These are phyloP conservation scores for Todiramphus chloris DNA, from an alignment of 2,113 vertebrate species.

Conservation along the genomic window DNA sequence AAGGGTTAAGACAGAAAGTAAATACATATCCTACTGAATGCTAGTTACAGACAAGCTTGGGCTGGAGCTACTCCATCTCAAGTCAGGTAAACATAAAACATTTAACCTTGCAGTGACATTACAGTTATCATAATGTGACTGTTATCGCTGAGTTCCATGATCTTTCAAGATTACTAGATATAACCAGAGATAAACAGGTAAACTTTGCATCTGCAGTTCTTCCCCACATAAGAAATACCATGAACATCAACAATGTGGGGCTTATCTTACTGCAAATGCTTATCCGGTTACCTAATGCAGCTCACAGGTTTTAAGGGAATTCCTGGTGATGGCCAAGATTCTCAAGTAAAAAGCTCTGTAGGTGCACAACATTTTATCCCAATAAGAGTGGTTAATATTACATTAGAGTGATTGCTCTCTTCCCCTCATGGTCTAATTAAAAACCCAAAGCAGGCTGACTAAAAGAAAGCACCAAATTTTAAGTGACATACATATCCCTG, in stretches of 20 bases:
- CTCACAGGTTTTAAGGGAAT: background rate
- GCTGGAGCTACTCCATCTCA: background rate
- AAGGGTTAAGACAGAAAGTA: background rate
- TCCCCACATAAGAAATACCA: background rate
- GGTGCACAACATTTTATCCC: background rate
- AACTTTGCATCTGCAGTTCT: background rate
- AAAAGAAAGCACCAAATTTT: background rate
- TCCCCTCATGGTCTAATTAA: background rate
- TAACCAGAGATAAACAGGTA: background rate
- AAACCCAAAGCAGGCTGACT: background rate
- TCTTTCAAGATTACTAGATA: background rate
- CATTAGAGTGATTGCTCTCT: background rate
- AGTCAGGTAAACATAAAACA: background rate
- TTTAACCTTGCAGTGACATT: background rate
- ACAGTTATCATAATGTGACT: background rate
- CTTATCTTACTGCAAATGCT: conserved; percentile 22
- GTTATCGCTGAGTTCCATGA: background rate
- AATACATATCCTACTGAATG: background rate
- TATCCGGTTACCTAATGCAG: background rate
- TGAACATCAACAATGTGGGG: background rate
- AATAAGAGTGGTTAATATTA: background rate
- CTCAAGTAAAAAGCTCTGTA: background rate
- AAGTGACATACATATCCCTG: background rate
- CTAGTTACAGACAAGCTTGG: background rate
- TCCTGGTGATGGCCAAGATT: background rate